A percentile compares a stretch with the other conserved stretches of the same genome.
These are phyloP conservation scores for Melanocharis versteri DNA, from an alignment of 2,113 vertebrate genomes.

Conservation along the genomic window DNA sequence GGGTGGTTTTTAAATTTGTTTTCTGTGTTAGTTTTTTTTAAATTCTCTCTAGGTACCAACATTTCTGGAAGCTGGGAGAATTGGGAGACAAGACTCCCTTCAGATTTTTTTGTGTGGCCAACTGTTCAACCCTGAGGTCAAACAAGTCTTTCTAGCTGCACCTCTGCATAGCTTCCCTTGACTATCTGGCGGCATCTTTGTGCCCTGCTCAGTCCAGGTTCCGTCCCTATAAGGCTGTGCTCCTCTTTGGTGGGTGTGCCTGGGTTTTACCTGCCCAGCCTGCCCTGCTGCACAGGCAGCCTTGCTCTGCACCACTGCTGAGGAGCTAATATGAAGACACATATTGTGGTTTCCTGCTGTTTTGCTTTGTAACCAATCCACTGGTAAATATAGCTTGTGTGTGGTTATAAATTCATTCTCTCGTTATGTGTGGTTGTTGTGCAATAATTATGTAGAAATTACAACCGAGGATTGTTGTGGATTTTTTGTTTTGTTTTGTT, in stretches of 20 bases:
- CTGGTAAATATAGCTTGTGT: slow-evolving; percentile 38
- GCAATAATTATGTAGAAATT: slow-evolving; percentile 53
- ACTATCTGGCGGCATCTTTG: background rate
- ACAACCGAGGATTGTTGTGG: background rate
- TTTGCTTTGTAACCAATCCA: slow-evolving; percentile 56
- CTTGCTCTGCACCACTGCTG: background rate
- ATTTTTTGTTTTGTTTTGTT: background rate
- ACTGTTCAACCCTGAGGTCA: background rate
- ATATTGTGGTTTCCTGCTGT: slow-evolving; percentile 50
- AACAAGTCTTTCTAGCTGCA: background rate
- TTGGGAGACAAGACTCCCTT: background rate
- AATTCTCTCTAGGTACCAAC: background rate
- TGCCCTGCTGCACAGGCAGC: accelerated
- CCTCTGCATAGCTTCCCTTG: background rate
- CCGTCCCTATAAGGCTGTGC: background rate
- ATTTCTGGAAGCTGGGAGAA: background rate
- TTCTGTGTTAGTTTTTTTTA: background rate
- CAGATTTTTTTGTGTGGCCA: background rate
- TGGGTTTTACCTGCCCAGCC: background rate
- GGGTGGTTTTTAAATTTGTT: background rate
- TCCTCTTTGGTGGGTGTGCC: background rate
- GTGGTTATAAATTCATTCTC: slow-evolving; percentile 46
- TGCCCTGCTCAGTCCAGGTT: background rate
- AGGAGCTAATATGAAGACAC: background rate
- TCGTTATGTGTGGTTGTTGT: slow-evolving; percentile 3